Evolutionary conservation across 2,113 vertebrate genomes (phyloP).

Genomic region (Mellivora capensis): DNA sequence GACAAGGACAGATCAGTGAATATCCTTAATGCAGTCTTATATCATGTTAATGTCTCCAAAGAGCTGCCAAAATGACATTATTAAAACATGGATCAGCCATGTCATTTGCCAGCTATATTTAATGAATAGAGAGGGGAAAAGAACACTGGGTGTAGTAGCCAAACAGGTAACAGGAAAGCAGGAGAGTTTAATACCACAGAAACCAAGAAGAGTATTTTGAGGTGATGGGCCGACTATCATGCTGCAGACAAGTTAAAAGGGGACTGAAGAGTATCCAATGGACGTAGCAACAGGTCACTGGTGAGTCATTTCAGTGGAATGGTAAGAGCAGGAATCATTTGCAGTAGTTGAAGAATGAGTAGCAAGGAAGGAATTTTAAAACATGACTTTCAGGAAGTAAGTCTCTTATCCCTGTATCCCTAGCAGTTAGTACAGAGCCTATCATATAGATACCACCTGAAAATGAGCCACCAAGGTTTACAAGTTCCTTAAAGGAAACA

Average conservation of each 20-base stretch:
- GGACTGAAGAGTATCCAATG: neutral
- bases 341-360: neutral
- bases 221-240: neutral
- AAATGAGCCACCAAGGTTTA: neutral
- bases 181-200: neutral
- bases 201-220: neutral
- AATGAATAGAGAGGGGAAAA: neutral
- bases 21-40: neutral
- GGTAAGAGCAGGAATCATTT: neutral
- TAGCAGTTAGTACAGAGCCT: neutral
- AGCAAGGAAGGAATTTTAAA: neutral
- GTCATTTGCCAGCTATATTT: neutral
- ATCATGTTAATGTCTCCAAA: neutral
- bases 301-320: constrained; percentile 1
- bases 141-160: neutral
- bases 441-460: neutral
- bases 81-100: neutral
- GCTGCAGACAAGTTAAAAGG: neutral
- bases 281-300: neutral
- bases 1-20: neutral
- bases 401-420: neutral
- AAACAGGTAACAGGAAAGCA: neutral
- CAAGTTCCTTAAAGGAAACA: neutral
- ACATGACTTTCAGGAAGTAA: neutral
- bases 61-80: neutral